These are phyloP conservation scores for Otocyon megalotis DNA, from an alignment of 2,113 vertebrate genomes.

Conservation along the genomic window DNA sequence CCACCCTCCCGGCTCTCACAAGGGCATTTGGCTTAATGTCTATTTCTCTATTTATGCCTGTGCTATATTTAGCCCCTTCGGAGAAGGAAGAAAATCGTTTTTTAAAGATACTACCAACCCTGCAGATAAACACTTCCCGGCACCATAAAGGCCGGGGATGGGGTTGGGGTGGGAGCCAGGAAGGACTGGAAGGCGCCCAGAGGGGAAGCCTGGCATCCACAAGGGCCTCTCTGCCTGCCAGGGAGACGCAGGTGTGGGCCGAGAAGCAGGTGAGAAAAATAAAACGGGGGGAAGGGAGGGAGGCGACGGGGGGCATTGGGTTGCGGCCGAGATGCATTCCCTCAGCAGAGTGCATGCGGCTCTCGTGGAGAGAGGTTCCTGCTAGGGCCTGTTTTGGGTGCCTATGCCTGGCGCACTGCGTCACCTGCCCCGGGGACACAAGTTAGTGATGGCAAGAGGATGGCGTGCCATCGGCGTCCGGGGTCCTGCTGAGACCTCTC, in stretches of 20 bases:
- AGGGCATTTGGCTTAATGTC: constrained; percentile 66
- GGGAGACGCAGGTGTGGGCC: constrained; percentile 87
- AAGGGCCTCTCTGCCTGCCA: constrained; percentile 83
- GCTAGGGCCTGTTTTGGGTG: neutral
- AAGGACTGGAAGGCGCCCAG: neutral
- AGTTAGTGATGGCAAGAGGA: neutral
- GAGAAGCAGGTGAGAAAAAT: constrained; percentile 88
- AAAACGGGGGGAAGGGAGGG: constrained; percentile 67
- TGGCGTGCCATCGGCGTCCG: accelerated
- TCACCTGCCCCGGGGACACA: neutral
- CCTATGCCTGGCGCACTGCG: neutral
- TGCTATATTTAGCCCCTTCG: constrained; percentile 75
- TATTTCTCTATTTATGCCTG: constrained; percentile 70
- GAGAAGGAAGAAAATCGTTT: constrained; percentile 70
- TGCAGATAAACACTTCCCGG: constrained; percentile 36
- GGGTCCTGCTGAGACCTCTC: neutral
- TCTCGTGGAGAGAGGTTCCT: constrained; percentile 35
- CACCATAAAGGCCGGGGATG: neutral
- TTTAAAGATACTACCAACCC: constrained; percentile 69
- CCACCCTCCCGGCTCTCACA: constrained; percentile 2
- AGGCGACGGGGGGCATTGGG: constrained; percentile 64
- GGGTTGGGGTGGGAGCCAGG: neutral
- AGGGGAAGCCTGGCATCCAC: constrained; percentile 79
- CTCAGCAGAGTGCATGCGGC: constrained; percentile 32
- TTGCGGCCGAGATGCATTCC: constrained; percentile 68